Conservation (phyloP, 1,140 invertebrate species). For the Lepidurus arcticus region DNA sequence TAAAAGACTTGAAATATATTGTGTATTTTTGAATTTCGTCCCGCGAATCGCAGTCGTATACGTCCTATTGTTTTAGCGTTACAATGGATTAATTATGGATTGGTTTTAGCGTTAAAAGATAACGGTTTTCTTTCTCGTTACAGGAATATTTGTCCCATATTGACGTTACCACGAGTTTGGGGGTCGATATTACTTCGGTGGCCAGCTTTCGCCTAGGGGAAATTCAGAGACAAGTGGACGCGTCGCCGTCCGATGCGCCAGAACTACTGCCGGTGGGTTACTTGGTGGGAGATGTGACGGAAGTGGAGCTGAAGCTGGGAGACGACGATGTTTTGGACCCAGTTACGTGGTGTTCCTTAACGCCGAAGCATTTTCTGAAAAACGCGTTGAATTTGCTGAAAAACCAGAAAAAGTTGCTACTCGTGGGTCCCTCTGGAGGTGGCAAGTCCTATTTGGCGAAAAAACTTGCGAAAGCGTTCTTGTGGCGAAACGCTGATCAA, state of each 20-base stretch:
- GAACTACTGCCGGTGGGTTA: slow-evolving; percentile 90
- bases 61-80: background rate
- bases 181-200: slow-evolving; percentile 80
- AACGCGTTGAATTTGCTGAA: slow-evolving; percentile 43
- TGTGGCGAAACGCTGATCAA: slow-evolving; percentile 62
- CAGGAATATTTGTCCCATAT: slow-evolving; percentile 84
- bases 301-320: slow-evolving; percentile 73
- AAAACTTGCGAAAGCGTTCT: slow-evolving; percentile 77
- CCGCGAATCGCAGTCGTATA: background rate
- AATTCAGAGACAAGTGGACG: slow-evolving; percentile 55
- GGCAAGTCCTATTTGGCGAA: slow-evolving; percentile 94
- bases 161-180: slow-evolving; percentile 85
- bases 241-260: slow-evolving; percentile 56
- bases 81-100: background rate
- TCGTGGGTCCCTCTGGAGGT: slow-evolving; percentile 94
- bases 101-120: background rate
- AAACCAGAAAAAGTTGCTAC: slow-evolving; percentile 85
- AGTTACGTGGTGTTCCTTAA: slow-evolving; percentile 6
- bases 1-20: slow-evolving; percentile 37
- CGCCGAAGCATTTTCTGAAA: slow-evolving; percentile 8
- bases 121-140: background rate
- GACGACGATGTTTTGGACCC: slow-evolving; percentile 41
- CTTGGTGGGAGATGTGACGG: slow-evolving; percentile 71
- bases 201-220: slow-evolving; percentile 89
- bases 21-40: background rate